Conservation (phyloP, 2,113 vertebrate species). For the Rhineura floridana region DNA sequence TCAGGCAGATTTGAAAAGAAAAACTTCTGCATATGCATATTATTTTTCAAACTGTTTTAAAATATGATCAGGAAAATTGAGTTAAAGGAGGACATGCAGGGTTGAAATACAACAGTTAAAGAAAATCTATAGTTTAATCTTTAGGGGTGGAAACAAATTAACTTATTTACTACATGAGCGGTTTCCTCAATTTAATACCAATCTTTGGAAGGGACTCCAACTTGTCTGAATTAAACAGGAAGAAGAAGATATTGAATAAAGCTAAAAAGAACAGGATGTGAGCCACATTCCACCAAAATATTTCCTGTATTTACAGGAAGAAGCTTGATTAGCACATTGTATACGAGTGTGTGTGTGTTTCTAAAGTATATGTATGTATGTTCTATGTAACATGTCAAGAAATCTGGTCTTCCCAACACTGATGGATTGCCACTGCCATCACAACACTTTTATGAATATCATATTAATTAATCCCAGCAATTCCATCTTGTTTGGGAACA, state of each 20-base stretch:
- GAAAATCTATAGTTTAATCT: conserved; percentile 83
- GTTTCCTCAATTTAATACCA: conserved; percentile 90
- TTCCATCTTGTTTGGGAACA: background rate
- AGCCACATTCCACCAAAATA: conserved; percentile 63
- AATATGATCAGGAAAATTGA: conserved; percentile 52
- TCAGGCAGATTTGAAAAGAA: background rate
- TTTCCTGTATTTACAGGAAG: conserved; percentile 71
- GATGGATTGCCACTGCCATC: background rate
- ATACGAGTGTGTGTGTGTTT: background rate
- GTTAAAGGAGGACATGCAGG: conserved; percentile 60
- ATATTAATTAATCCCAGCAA: background rate
- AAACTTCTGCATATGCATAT: background rate
- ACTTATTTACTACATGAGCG: conserved; percentile 90
- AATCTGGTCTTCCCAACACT: background rate
- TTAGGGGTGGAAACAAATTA: conserved; percentile 82
- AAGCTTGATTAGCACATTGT: conserved; percentile 48
- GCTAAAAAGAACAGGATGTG: conserved; percentile 62
- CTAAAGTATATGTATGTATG: background rate
- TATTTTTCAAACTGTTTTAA: conserved; percentile 37
- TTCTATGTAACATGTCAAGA: background rate
- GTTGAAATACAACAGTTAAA: conserved; percentile 71
- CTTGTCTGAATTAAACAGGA: conserved; percentile 81
- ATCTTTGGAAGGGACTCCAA: conserved; percentile 83
- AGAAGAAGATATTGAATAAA: conserved; percentile 76
- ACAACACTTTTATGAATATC: background rate